Conservation (phyloP, 2,888 invertebrate species). For the Synanthedon tipuliformis region DNA sequence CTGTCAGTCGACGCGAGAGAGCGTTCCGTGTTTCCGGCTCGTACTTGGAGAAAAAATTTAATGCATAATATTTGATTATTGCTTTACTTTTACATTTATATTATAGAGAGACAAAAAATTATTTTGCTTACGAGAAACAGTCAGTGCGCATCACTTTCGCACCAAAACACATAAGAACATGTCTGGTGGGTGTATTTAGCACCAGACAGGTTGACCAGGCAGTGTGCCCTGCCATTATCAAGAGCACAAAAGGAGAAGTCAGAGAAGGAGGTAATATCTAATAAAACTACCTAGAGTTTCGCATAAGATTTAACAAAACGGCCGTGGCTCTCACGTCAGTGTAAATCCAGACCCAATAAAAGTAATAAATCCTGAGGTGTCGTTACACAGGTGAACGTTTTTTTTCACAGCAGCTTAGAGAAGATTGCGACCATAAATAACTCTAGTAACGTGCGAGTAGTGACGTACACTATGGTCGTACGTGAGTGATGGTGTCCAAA, state of each 20-base stretch:
- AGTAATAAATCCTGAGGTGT: conserved; percentile 43
- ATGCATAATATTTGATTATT: too few relatives aligned
- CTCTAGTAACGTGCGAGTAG: conserved; percentile 33
- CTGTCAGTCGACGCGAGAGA: conserved; percentile 9
- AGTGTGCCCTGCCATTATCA: too few relatives aligned
- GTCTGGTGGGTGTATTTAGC: too few relatives aligned
- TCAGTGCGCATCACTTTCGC: too few relatives aligned
- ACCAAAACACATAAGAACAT: too few relatives aligned
- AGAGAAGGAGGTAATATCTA: conserved; percentile 3
- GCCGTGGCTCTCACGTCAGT: conserved; percentile 13
- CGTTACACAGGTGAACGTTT: conserved; percentile 43
- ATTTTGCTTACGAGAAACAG: too few relatives aligned
- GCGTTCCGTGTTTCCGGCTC: neutral
- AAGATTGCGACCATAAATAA: conserved; percentile 64
- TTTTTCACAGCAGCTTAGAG: conserved; percentile 33
- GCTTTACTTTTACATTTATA: too few relatives aligned
- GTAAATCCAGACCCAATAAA: conserved; percentile 35
- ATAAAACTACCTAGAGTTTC: conserved; percentile 10
- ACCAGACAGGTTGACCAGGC: too few relatives aligned
- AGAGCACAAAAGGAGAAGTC: too few relatives aligned
- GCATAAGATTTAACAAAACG: neutral
- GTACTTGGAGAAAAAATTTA: neutral
- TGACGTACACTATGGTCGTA: conserved; percentile 24
- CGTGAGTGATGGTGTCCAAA: conserved; percentile 44
- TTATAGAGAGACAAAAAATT: too few relatives aligned